A percentile compares a stretch with the other conserved stretches of the same genome.
Evolutionary conservation across 2,113 vertebrate species (phyloP).

Genomic region (Rallus limicola): DNA sequence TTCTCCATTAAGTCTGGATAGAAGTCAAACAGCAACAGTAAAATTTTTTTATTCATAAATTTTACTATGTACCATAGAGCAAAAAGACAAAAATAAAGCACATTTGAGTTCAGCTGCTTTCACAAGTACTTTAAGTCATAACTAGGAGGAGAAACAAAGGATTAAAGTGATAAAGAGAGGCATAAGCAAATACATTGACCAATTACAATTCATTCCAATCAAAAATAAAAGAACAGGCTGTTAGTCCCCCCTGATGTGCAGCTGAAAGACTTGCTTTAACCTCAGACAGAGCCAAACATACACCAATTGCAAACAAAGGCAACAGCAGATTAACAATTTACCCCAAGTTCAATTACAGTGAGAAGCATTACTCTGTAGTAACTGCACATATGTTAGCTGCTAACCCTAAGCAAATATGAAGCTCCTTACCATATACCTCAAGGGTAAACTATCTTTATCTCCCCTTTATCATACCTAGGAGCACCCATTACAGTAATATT

Average conservation of each 20-base stretch:
- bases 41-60: not conserved
- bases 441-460: not conserved
- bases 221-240: not conserved
- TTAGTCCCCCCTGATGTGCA: not conserved
- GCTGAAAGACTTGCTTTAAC: not conserved
- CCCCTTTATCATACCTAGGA: not conserved
- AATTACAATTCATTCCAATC: not conserved
- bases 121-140: not conserved
- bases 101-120: not conserved
- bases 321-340: not conserved
- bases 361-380: not conserved
- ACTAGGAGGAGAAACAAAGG: not conserved
- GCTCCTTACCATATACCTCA: not conserved
- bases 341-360: not conserved
- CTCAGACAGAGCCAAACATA: not conserved
- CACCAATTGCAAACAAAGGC: not conserved
- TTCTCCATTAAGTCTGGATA: not conserved
- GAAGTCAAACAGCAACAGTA: not conserved
- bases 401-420: not conserved
- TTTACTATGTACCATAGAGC: not conserved
- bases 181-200: not conserved
- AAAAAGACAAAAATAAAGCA: not conserved
- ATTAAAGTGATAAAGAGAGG: not conserved
- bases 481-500: not conserved
- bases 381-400: not conserved